These are phyloP conservation scores for Trogon surrucura DNA, from an alignment of 2,113 vertebrate genomes.

Conservation along the genomic window DNA sequence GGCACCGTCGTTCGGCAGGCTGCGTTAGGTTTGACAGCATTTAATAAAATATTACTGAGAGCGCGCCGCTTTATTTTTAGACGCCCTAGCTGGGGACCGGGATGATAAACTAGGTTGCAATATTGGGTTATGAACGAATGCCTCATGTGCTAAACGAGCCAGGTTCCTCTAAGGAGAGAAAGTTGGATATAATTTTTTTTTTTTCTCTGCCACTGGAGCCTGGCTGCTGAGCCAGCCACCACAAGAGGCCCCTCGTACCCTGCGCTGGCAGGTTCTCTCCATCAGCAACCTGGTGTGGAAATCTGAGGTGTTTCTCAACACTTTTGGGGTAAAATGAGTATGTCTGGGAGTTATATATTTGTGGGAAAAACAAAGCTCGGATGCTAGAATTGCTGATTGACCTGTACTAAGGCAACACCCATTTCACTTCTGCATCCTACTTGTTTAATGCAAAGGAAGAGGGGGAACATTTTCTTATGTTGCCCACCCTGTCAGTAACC, in stretches of 20 bases:
- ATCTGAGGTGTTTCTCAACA: neutral
- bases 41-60: neutral
- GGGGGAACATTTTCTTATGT: neutral
- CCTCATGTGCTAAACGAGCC: neutral
- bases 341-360: neutral
- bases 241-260: conserved; percentile 64
- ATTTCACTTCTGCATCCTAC: neutral
- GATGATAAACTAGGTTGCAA: neutral
- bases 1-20: rapidly evolving
- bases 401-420: neutral
- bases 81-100: neutral
- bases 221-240: neutral
- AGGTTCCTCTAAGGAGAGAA: neutral
- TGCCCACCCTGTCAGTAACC: neutral
- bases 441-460: neutral
- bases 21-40: neutral
- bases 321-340: neutral
- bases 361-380: neutral
- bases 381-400: neutral
- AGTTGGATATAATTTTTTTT: neutral
- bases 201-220: neutral
- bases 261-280: neutral
- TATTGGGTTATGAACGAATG: neutral
- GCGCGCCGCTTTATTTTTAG: neutral
- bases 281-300: neutral